Base-by-base conservation (phyloP, 2,797 vertebrate genomes). In the Synanceia verrucosa region DNA sequence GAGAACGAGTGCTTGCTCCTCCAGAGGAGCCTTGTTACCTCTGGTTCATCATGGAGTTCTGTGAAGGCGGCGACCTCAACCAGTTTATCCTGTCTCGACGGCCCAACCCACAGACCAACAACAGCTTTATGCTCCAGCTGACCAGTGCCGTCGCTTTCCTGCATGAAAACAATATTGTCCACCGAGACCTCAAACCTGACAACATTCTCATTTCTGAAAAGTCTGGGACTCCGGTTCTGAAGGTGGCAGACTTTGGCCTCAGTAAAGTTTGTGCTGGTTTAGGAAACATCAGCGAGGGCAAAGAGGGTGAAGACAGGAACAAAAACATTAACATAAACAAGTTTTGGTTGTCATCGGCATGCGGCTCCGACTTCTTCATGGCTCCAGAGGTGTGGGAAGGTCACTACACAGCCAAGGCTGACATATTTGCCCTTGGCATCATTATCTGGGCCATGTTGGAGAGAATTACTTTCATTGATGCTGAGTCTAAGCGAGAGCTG, bases 1-100 rank as follows among this genome's bases (percentile, higher is more conserved):
- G 97, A 43, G 96, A 99, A 89, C 89, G 97, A 51, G 95, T 98
- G 76, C 87, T 97, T 81, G 96, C 95, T 67, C 94, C 94, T 8
- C 94, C 95, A 0, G 96, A 97, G 85, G 96, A 97, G 73, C 96
- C 97, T 1, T 99, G 97, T 78, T 99, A 97, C 90, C 94, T 99
- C 57, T 99, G 97, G 97, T 98, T 99, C 0, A 95, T 99, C 83
- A 99, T 99, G 97, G 97, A 99, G 92, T 99, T 97, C 93, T 99
- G 97, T 0, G 96, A 98, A 87, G 96, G 97, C 2, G 97, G 97
- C 4, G 97, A 99, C 86, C 95, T 99, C 80, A 99, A 97, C 92
- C 96, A 95, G 82, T 99, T 97, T n/a, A 93, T 99, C 65, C 89
- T 99, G 48, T 98, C 97, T 0, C 93, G 97, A 2, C 90, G 93